Percentiles rank a stretch among this genome's conserved stretches.
These are phyloP conservation scores for Presbytis comata DNA, from an alignment of 2,797 vertebrate species.

Conservation along the genomic window DNA sequence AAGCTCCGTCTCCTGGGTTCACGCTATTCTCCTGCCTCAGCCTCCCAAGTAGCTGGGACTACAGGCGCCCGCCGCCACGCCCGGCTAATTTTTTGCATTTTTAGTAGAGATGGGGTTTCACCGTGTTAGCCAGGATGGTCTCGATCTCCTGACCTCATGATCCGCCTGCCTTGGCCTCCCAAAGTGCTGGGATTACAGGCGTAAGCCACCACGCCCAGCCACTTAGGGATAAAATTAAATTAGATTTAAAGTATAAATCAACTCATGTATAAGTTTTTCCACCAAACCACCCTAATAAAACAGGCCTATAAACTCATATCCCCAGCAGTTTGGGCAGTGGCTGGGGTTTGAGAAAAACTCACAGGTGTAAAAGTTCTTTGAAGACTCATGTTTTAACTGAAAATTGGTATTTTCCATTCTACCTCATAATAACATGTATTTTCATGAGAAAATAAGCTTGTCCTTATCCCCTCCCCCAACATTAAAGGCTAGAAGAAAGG, in stretches of 20 bases:
- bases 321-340: background rate
- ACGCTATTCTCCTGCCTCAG: too few relatives aligned
- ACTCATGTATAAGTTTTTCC: background rate
- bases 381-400: background rate
- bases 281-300: background rate
- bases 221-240: background rate
- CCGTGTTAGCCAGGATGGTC: too few relatives aligned
- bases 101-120: too few relatives aligned
- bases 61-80: fast-evolving
- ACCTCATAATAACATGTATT: background rate
- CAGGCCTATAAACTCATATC: background rate
- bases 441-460: background rate
- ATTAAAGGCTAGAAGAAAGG: background rate
- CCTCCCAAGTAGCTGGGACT: too few relatives aligned
- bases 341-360: background rate
- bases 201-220: too few relatives aligned
- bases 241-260: background rate
- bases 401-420: background rate
- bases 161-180: too few relatives aligned
- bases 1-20: too few relatives aligned
- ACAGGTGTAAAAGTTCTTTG: background rate
- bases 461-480: background rate
- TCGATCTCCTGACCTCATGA: too few relatives aligned
- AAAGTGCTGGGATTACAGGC: too few relatives aligned
- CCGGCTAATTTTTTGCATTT: too few relatives aligned